These are phyloP conservation scores for Squalus acanthias DNA, from an alignment of 2,797 vertebrate species.

Conservation along the genomic window DNA sequence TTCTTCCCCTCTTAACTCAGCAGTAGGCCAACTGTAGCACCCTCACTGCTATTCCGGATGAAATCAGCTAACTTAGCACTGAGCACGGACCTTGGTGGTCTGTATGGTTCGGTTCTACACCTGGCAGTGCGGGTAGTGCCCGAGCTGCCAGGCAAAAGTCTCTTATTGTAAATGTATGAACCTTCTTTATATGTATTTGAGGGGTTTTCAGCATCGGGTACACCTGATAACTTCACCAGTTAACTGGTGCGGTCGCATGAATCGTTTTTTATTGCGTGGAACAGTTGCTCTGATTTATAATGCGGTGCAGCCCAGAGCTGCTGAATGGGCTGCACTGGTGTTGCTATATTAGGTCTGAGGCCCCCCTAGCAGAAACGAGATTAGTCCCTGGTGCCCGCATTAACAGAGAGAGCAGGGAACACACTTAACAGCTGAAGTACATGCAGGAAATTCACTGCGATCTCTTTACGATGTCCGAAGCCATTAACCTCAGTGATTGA, in stretches of 20 bases:
- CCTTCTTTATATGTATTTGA: background rate
- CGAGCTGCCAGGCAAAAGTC: background rate
- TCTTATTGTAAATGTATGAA: background rate
- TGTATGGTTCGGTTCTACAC: background rate
- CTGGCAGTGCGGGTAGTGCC: background rate
- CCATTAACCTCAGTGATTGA: slow-evolving; percentile 7
- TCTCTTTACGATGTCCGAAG: slow-evolving; percentile 18
- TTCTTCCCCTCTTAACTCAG: background rate
- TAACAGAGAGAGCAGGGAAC: background rate
- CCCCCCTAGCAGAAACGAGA: background rate
- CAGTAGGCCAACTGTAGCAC: background rate
- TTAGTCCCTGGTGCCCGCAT: background rate
- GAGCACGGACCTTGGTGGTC: background rate
- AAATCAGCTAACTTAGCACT: background rate
- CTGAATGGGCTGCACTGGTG: background rate
- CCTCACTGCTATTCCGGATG: background rate
- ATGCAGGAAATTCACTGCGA: background rate
- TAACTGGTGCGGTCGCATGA: background rate
- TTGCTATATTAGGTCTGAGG: background rate
- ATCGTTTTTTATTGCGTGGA: background rate
- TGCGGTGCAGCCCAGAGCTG: background rate
- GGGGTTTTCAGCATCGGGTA: background rate
- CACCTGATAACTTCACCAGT: background rate
- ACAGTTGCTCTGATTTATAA: background rate
- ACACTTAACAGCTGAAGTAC: background rate